These are phyloP conservation scores for Halcyon badia DNA, from an alignment of 2,797 vertebrate species.

Conservation along the genomic window DNA sequence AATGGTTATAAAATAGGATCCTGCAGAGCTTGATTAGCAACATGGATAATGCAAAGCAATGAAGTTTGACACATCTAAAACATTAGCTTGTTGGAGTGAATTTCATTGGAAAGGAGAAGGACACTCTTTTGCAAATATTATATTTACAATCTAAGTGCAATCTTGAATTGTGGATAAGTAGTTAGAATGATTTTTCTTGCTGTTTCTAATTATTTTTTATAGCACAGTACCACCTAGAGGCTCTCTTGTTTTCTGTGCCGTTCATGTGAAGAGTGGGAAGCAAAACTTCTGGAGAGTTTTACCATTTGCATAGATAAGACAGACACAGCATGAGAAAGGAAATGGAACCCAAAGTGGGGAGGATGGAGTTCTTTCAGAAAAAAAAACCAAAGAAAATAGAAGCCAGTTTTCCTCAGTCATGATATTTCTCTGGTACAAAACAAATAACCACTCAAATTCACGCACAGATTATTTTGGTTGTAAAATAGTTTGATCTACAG, in stretches of 20 bases:
- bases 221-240: constrained; percentile 61
- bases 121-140: background rate
- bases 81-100: background rate
- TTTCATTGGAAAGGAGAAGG: background rate
- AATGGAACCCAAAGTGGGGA: background rate
- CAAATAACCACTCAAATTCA: background rate
- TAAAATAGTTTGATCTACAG: background rate
- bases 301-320: background rate
- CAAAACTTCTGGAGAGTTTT: background rate
- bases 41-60: background rate
- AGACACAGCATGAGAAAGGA: background rate
- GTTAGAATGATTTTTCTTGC: background rate
- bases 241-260: background rate
- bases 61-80: background rate
- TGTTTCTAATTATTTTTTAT: constrained; percentile 28
- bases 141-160: background rate
- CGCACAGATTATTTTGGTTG: background rate
- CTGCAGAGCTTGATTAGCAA: background rate
- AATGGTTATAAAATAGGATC: background rate
- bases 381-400: background rate
- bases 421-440: background rate
- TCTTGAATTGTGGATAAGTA: background rate
- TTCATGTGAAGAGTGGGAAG: background rate
- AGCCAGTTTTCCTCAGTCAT: background rate
- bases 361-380: background rate